Percentiles rank a stretch among this genome's conserved stretches.
Conservation (phyloP, 64 coral and sea anemone genomes). For the Trachythela sp. region DNA sequence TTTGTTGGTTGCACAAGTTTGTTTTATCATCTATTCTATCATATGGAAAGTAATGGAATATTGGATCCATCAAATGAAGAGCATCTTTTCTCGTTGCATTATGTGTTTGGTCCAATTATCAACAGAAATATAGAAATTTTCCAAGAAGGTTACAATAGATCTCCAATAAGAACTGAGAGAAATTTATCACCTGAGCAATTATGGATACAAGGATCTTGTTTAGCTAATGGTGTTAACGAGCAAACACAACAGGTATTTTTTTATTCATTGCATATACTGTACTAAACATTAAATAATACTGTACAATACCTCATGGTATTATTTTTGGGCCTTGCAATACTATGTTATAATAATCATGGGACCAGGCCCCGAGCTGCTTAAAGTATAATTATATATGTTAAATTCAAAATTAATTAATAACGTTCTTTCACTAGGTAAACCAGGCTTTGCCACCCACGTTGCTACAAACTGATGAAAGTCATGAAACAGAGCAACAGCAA, state of each 20-base stretch:
- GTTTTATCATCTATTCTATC: slow-evolving; percentile 31
- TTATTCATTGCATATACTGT: neutral
- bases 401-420: too few relatives aligned
- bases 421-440: neutral
- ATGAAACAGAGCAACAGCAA: too few relatives aligned
- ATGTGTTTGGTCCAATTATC: neutral
- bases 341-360: too few relatives aligned
- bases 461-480: neutral
- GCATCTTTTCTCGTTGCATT: neutral
- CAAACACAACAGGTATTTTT: neutral
- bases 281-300: too few relatives aligned
- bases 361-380: too few relatives aligned
- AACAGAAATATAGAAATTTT: neutral
- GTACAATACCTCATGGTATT: too few relatives aligned
- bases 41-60: slow-evolving; percentile 26
- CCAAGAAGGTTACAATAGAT: neutral
- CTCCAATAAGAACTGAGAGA: neutral
- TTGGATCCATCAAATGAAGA: neutral
- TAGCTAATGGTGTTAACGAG: neutral
- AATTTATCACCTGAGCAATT: neutral
- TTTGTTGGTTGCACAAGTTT: slow-evolving; percentile 21
- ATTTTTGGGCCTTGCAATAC: too few relatives aligned
- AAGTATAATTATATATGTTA: too few relatives aligned
- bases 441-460: neutral
- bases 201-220: neutral